phyloP scores from a whole-genome alignment of 2,797 vertebrate species.

The Siniperca obscura region DNA sequence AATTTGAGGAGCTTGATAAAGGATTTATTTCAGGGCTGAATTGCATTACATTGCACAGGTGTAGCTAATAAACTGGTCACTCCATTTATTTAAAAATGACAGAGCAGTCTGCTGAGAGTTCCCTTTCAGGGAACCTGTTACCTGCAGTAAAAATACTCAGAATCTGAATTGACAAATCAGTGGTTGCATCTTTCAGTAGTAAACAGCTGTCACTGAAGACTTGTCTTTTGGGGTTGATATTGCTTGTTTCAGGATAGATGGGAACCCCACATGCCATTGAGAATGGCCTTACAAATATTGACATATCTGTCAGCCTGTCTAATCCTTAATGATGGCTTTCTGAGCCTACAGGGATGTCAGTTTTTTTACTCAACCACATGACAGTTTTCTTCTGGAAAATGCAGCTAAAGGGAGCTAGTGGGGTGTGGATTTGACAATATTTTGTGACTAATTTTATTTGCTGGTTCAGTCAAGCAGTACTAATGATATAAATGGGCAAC shows the following conservation, averaged over 20 bases:
- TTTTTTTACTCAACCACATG: conserved; percentile 28
- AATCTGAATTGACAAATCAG: conserved; percentile 34
- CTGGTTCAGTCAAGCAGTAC: conserved; percentile 22
- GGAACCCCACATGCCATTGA: conserved; percentile 24
- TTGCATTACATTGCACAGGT: neutral
- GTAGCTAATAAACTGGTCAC: neutral
- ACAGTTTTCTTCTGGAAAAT: conserved; percentile 32
- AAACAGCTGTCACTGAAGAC: conserved; percentile 36
- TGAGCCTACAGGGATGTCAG: conserved; percentile 37
- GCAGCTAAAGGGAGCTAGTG: conserved; percentile 14
- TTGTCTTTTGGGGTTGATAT: conserved; percentile 35
- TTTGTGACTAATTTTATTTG: conserved; percentile 33
- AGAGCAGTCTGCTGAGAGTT: neutral
- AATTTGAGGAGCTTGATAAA: neutral
- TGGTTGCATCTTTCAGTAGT: conserved; percentile 35
- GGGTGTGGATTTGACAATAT: conserved; percentile 11
- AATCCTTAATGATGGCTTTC: conserved; percentile 66
- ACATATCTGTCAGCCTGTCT: conserved; percentile 66
- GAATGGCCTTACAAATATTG: conserved; percentile 69
- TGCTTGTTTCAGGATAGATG: conserved; percentile 48
- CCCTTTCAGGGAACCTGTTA: neutral
- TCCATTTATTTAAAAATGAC: neutral
- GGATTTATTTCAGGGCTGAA: conserved; percentile 7
- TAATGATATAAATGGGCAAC: conserved; percentile 18
- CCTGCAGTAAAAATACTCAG: conserved; percentile 9